A percentile compares a stretch with the other conserved stretches of the same genome.
Evolutionary conservation across 2,113 vertebrate genomes (phyloP).

Genomic region (Hydrochoerus hydrochaeris): DNA sequence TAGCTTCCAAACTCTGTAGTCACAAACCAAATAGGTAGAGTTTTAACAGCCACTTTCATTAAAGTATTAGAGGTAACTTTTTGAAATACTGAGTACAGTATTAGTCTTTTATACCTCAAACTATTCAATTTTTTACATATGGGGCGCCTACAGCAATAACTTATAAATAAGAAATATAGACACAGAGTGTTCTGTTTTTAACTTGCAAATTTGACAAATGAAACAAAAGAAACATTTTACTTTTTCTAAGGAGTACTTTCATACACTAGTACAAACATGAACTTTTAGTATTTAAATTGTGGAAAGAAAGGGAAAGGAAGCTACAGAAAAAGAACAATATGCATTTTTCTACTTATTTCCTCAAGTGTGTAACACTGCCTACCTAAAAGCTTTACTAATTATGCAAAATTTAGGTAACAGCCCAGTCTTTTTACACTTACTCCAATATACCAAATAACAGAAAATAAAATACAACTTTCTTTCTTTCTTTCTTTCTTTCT

Average conservation of each 20-base stretch:
- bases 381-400: not conserved
- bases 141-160: not conserved
- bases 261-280: slow-evolving; percentile 34
- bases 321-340: not conserved
- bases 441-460: slow-evolving; percentile 45
- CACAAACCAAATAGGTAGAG: slow-evolving; percentile 36
- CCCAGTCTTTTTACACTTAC: not conserved
- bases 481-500: too few relatives aligned
- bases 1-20: not conserved
- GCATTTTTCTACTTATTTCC: not conserved
- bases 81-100: not conserved
- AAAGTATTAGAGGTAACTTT: slow-evolving; percentile 51
- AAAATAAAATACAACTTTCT: slow-evolving; percentile 46
- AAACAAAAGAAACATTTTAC: not conserved
- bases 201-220: slow-evolving; percentile 50
- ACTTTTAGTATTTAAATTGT: slow-evolving; percentile 19
- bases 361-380: not conserved
- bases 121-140: not conserved
- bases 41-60: slow-evolving; percentile 53
- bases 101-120: slow-evolving; percentile 48
- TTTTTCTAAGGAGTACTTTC: slow-evolving; percentile 33
- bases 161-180: not conserved
- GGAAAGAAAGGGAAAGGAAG: slow-evolving; percentile 19
- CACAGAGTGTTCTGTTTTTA: not conserved
- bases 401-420: slow-evolving; percentile 55